Evolutionary conservation across 1,140 invertebrate species (phyloP).

Genomic region (Bombus confusus): DNA sequence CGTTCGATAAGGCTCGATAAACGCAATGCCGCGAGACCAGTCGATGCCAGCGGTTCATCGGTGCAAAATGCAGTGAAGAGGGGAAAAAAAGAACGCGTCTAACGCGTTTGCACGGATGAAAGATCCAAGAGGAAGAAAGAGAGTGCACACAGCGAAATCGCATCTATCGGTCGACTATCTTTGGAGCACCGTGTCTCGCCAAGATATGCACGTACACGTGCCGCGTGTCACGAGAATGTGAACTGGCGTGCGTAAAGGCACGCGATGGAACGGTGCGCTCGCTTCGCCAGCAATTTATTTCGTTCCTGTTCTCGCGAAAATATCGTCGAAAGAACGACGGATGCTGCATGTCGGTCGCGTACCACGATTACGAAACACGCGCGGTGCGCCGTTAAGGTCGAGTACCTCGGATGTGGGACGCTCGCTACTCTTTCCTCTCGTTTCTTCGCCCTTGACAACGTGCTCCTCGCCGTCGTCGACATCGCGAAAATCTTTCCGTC

Average conservation of each 20-base stretch:
- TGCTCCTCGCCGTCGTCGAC: not conserved
- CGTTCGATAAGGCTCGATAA: not conserved
- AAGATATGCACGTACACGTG: not conserved
- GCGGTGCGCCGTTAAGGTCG: slow-evolving; percentile 60
- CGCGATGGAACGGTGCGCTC: slow-evolving; percentile 36
- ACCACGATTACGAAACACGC: slow-evolving; percentile 53
- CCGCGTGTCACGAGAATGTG: not conserved
- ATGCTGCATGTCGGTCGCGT: slow-evolving; percentile 54
- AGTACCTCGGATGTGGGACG: slow-evolving; percentile 62
- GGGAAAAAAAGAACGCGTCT: too few relatives aligned
- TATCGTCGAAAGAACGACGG: slow-evolving; percentile 65
- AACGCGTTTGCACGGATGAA: not conserved
- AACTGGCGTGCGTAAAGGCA: not conserved
- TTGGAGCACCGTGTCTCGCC: not conserved
- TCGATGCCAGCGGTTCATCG: slow-evolving; percentile 6
- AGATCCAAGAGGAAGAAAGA: not conserved
- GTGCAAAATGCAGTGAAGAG: not conserved
- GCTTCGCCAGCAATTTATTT: slow-evolving; percentile 58
- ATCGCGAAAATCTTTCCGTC: too few relatives aligned
- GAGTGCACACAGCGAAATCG: not conserved
- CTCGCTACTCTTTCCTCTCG: slow-evolving; percentile 39
- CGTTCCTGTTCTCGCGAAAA: slow-evolving; percentile 48
- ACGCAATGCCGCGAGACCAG: not conserved
- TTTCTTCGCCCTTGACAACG: slow-evolving; percentile 29
- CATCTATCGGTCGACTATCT: slow-evolving; percentile 32